Evolutionary conservation across 2,888 invertebrate genomes (phyloP), one percentile per base, ranked within the genome.

Genomic region (Actias luna): DNA sequence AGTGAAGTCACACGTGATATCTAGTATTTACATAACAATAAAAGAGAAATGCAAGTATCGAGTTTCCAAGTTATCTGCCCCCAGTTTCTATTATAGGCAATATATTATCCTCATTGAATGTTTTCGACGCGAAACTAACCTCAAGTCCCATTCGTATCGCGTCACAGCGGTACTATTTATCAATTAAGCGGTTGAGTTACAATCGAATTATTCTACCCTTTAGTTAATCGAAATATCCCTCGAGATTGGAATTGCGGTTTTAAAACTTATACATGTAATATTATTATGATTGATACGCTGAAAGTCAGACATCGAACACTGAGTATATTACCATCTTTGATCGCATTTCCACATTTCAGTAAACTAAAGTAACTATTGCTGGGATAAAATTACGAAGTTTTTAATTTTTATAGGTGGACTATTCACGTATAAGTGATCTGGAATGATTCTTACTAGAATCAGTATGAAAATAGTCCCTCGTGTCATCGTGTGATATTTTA

Each of bases 111-210:
- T 42, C 16, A 16, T 29, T 27, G 4, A 27, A 27, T 52, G 52
- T 52, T 52, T 55, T 55, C 55, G 10, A 27, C 27, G 29, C 27
- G 7, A 55, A 29, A 55, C 55, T 55, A 55, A 29, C 55, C 4
- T 4, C 61, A 10, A 27, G 14, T 33, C 27, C 27, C 5, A 42
- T 58, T 62, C 46, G 46, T 46, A 46, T 46, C 22, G 27, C 14
- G 57, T 33, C 57, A 55, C 61, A 61, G 62, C 59, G 27, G 63
- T 59, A 63, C 66, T 59, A 70, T 74, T 74, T 70, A 71, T 76
- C 71, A 72, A 74, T 73, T 72, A 70, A 62, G n/a, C 29, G 29
- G 16, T 29, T 55, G 29, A 55, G 62, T 52, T 67, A 67, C 60
- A 66, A 66, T 60, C 63, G 5, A 46, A 46, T 70, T 46, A 33